phyloP scores from a whole-genome alignment of 2,888 invertebrate species.

The Phalera bucephala region DNA sequence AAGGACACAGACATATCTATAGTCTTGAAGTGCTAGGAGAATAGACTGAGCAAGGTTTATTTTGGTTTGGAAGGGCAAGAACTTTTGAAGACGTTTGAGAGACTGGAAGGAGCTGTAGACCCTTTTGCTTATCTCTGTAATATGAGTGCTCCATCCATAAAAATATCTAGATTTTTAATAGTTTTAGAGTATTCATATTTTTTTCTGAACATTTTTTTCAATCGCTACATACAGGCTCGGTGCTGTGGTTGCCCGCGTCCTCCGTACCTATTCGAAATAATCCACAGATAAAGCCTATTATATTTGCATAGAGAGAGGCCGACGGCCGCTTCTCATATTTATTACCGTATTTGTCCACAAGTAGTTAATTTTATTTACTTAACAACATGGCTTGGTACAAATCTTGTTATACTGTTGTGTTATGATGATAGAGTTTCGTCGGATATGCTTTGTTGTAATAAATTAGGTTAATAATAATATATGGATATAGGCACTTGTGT shows the following conservation, averaged over 20 bases:
- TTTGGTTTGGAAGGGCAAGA: too few relatives aligned
- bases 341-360: constrained; percentile 50
- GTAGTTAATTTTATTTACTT: constrained; percentile 39
- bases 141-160: too few relatives aligned
- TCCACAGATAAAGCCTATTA: constrained; percentile 62
- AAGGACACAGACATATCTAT: too few relatives aligned
- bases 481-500: background rate
- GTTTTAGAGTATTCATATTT: too few relatives aligned
- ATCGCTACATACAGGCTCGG: constrained; percentile 27
- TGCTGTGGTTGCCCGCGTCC: constrained; percentile 23
- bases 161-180: too few relatives aligned
- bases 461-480: background rate
- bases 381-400: constrained; percentile 16
- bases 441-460: background rate
- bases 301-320: constrained; percentile 70
- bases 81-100: too few relatives aligned
- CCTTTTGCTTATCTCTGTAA: too few relatives aligned
- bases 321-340: constrained; percentile 50
- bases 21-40: too few relatives aligned
- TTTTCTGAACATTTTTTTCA: constrained; percentile 24
- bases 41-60: too few relatives aligned
- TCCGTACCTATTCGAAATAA: constrained; percentile 30
- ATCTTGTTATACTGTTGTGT: constrained; percentile 14
- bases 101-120: too few relatives aligned
- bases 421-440: constrained; percentile 9